Conservation (phyloP, 2,888 invertebrate species). For the Cataglyphis altisquamis region DNA sequence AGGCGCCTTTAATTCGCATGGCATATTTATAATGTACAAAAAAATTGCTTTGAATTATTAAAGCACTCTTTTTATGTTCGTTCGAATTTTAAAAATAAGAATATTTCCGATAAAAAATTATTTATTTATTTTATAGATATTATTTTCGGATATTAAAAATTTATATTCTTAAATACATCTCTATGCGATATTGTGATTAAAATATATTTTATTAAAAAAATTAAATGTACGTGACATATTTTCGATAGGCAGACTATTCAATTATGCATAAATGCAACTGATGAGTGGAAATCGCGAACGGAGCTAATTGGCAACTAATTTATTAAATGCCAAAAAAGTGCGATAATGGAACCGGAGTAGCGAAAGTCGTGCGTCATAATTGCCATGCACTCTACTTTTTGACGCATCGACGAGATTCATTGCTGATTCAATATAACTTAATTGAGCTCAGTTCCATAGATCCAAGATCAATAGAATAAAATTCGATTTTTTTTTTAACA, state of each 20-base stretch:
- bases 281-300: background rate
- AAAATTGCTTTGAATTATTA: background rate
- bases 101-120: background rate
- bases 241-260: conserved; percentile 6
- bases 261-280: background rate
- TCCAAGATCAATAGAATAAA: conserved; percentile 1
- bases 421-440: background rate
- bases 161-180: background rate
- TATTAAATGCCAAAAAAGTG: conserved; percentile 46
- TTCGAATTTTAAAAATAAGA: conserved; percentile 6
- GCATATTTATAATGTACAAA: background rate
- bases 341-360: conserved; percentile 19
- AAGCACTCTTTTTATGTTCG: background rate
- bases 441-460: background rate
- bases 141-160: background rate
- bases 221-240: background rate
- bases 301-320: conserved; percentile 31
- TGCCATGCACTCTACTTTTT: conserved; percentile 46
- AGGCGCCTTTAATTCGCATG: background rate
- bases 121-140: conserved; percentile 1
- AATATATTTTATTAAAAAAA: conserved; percentile 22
- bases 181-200: background rate
- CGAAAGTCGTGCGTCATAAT: conserved; percentile 34
- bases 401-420: conserved; percentile 19
- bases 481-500: background rate